Percentiles rank a stretch among this genome's conserved stretches.
These are phyloP conservation scores for Chrysotoxum bicinctum DNA, from an alignment of 2,888 invertebrate species.

Conservation along the genomic window DNA sequence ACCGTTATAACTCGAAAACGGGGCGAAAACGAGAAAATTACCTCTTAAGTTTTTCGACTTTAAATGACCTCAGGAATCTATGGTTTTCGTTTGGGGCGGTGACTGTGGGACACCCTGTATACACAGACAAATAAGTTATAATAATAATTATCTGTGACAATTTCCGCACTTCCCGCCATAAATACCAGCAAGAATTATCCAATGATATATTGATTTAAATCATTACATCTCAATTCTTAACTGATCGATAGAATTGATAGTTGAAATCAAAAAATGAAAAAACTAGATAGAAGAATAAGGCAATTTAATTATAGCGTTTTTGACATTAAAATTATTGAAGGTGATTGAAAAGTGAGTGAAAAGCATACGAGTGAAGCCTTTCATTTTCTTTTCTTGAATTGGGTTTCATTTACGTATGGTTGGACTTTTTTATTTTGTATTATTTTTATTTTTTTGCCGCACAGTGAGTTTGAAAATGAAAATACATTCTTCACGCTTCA, in stretches of 20 bases:
- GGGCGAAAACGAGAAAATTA: too few relatives aligned
- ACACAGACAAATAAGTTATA: neutral
- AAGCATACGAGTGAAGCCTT: neutral
- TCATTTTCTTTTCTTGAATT: neutral
- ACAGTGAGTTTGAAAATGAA: conserved; percentile 14
- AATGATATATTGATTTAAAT: neutral
- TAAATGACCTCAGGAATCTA: too few relatives aligned
- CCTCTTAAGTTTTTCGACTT: too few relatives aligned
- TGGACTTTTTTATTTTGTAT: neutral
- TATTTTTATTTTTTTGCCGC: neutral
- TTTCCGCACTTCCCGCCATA: neutral
- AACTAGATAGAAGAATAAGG: neutral
- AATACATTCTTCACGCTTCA: conserved; percentile 21
- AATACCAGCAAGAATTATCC: neutral
- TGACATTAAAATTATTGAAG: neutral
- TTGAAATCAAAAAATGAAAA: neutral
- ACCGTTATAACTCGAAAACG: too few relatives aligned
- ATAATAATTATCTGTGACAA: conserved; percentile 1
- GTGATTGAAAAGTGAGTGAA: neutral
- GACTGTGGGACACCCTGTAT: too few relatives aligned
- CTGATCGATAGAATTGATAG: neutral
- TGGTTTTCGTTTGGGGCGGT: too few relatives aligned
- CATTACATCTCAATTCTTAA: neutral
- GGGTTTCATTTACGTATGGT: neutral
- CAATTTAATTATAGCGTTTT: neutral